Base-by-base conservation (phyloP, 2,888 invertebrate genomes). In the Xestia xanthographa region DNA sequence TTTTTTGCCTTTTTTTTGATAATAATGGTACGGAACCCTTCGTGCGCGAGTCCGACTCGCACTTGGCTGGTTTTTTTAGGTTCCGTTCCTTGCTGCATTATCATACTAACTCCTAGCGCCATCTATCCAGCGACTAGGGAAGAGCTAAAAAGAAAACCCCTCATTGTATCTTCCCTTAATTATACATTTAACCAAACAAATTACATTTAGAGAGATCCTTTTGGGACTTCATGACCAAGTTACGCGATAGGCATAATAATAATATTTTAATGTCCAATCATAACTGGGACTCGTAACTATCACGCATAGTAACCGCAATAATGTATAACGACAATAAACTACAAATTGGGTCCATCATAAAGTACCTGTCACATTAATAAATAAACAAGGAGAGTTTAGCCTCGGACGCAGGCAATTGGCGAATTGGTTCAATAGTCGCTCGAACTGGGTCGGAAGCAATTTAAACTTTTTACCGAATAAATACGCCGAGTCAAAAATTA, bases 391-490 rank as follows among this genome's bases (percentile, higher is more conserved):
- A 88, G 91, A 93, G 90, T 91, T 91, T 92, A 91, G 89, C 90
- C 88, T 90, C 87, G 90, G 91, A 91, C 90, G 92, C 88, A 92
- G 91, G 92, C 94, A 93, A 95, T 95, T 92, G 92, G 91, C 87
- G 90, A 92, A 95, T 95, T 94, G 94, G 94, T 93, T 93, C 93
- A 93, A 94, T 94, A 92, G 92, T 89, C 91, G 90, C 86, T 91
- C 89, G 84, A 96, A 95, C 93, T 95, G 92, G 95, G 95, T 94
- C 95, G 92, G 91, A 94, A 93, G 94, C 95, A 96, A 96, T 96
- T 95, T 95, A 95, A 96, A 96, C 94, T 96, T 95, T 95, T 94
- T 93, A 91, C 91, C 92, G 90, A 95, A 95, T 95, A 95, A 95
- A 95, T 95, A 94, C 88, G 91, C 92, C 90, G 91, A 94, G 93